Evolutionary conservation across 2,888 invertebrate genomes (phyloP), one percentile per base, ranked within the genome.

Genomic region (Mycalesis mineus): DNA sequence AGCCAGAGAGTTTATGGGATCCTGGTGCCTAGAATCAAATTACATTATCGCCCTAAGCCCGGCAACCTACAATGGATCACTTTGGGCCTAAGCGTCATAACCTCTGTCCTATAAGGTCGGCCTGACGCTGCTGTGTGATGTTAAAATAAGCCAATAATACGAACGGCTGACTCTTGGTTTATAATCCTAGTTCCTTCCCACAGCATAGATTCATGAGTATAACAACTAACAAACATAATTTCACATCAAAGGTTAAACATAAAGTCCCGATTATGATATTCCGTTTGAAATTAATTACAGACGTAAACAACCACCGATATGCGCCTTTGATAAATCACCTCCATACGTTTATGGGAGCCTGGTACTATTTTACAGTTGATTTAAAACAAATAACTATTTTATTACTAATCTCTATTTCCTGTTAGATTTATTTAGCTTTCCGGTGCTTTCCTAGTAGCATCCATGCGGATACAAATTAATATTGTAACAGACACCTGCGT

Each of bases 231-330:
- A 68, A 68, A 69, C 69, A 66, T 66, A 62, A 58, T 60, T 58
- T 63, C 61, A 68, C 66, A 62, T 68, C 68, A 69, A 69, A 69
- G 68, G 63, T 61, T 52, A 47, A 51, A 62, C 66, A 64, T 67
- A 62, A 68, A 68, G 61, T 65, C 64, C 64, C 64, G 66, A 70
- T 70, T 70, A 70, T 70, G 66, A 70, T 70, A 68, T 70, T 65
- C 67, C 66, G 66, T 69, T 67, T 65, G 68, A 69, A 61, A 69
- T 70, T 70, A 69, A 70, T 67, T 67, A 64, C 59, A 55, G 40
- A 55, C 48, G 58, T 60, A 60, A 58, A 59, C 62, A 60, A 11
- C n/a, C 49, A 42, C 57, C 31, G 48, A 44, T 40, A 44, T 55
- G 42, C 52, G 48, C 37, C 62, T 64, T 63, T 54, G 58, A 63